These are phyloP conservation scores for Platypus cylindrus DNA, from an alignment of 2,888 invertebrate species.

Conservation along the genomic window DNA sequence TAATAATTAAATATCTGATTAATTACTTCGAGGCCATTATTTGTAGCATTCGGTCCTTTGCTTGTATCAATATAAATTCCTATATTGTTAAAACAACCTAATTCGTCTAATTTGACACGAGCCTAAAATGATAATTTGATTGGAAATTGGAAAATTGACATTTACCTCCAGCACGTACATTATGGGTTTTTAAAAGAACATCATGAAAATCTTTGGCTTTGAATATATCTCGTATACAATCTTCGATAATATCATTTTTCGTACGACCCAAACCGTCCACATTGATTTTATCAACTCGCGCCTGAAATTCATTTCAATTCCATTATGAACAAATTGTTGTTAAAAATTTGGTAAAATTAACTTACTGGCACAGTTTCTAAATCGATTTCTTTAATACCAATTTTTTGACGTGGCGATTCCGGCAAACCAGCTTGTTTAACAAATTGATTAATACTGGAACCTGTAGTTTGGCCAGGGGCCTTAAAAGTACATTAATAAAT, in stretches of 20 bases:
- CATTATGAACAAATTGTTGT: too few relatives aligned
- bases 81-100: constrained; percentile 83
- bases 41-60: constrained; percentile 59
- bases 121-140: constrained; percentile 42
- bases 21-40: constrained; percentile 65
- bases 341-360: constrained; percentile 1
- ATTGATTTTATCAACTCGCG: constrained; percentile 73
- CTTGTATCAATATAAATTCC: constrained; percentile 81
- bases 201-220: constrained; percentile 77
- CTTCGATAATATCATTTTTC: constrained; percentile 74
- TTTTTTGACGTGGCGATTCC: constrained; percentile 17
- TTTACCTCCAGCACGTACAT: constrained; percentile 38
- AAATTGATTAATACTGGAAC: constrained; percentile 17
- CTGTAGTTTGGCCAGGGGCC: constrained; percentile 16
- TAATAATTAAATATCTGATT: constrained; percentile 4
- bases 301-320: constrained; percentile 43
- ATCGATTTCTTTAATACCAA: constrained; percentile 34
- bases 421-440: constrained; percentile 11
- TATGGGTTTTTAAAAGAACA: constrained; percentile 56
- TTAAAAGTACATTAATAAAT: too few relatives aligned
- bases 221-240: constrained; percentile 71
- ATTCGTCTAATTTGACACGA: constrained; percentile 59
- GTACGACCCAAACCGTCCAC: constrained; percentile 77
- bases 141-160: constrained; percentile 6
- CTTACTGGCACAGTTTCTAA: constrained; percentile 42